Base-by-base conservation (phyloP, 2,888 invertebrate genomes). In the Drosophila longiperda region DNA sequence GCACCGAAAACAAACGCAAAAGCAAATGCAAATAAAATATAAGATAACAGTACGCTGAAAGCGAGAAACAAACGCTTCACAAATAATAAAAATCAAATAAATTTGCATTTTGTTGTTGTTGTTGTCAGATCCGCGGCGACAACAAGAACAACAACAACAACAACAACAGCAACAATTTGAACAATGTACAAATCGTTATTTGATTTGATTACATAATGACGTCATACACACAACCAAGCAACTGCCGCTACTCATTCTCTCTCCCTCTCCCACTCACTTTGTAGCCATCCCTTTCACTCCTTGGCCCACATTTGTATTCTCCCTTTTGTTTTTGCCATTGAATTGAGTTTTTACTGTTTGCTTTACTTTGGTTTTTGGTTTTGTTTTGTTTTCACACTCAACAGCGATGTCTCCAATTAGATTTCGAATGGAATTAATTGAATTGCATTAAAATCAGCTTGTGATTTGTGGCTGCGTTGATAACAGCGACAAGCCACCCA, bases 201-300 rank as follows among this genome's bases (percentile, higher is more conserved):
- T 85, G 81, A 87, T 85, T 86, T 81, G 86, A 86, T 86, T 86
- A 85, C 75, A 69, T 86, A 86, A 86, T 83, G 87, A 81, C 83
- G 83, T 79, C 76, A 83, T 83, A 81, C 64, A 66, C 11, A 34
- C 32, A 60, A 45, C 62, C 57, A 57, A 58, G 66, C 36, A 40
- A 52, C 40, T 45, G 15, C 23, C 40, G 8, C 32, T 7, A 42
- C n/a, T 40, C 49, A 60, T 49, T 40, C 42, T 20, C n/a, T 15
- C 29, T 29, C 38, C 6, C 34, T 33, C 34, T 7, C n/a, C 8
- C 29, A 9, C 11, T 48, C 11, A 42, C 11, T 1, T 5, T 58
- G 29, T 40, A 53, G 20, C 32, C 57, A 23, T 45, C 15, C 6
- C 33, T 5, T 20, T 34, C 42, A 29, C 55, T n/a, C 26, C n/a